Evolutionary conservation across 2,888 invertebrate species (phyloP).

Genomic region (Noctua janthe): DNA sequence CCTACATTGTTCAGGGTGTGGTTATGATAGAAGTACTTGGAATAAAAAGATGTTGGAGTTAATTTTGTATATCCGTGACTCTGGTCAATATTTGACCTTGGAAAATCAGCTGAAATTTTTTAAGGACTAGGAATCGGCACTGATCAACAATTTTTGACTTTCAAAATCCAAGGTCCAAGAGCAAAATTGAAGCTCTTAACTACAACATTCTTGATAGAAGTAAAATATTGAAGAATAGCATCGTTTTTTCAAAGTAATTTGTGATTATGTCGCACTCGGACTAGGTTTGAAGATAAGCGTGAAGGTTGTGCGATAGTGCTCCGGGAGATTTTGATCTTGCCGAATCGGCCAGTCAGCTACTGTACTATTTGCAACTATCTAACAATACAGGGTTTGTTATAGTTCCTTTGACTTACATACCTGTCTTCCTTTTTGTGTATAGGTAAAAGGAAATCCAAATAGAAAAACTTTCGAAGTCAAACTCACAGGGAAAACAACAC

Average conservation of each 20-base stretch:
- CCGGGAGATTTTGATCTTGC: slow-evolving; percentile 15
- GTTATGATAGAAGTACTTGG: not conserved
- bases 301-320: slow-evolving; percentile 49
- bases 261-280: slow-evolving; percentile 1
- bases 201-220: not conserved
- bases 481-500: slow-evolving; percentile 75
- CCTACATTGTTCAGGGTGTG: not conserved
- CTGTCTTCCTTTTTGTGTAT: not conserved
- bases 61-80: not conserved
- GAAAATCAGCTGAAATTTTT: not conserved
- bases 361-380: not conserved
- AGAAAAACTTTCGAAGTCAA: not conserved
- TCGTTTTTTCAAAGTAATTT: not conserved
- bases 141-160: not conserved
- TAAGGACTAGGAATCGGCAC: not conserved
- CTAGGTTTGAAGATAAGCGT: slow-evolving; percentile 38
- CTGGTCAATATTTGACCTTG: not conserved
- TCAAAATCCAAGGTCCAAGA: not conserved
- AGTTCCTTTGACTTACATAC: slow-evolving; percentile 3
- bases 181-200: too few relatives aligned
- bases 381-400: not conserved
- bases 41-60: not conserved
- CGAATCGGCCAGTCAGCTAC: not conserved
- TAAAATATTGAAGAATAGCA: not conserved
- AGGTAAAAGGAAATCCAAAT: not conserved